Evolutionary conservation across 2,113 vertebrate species (phyloP), one percentile per base, ranked within the genome.

Genomic region (Hyaena hyaena): DNA sequence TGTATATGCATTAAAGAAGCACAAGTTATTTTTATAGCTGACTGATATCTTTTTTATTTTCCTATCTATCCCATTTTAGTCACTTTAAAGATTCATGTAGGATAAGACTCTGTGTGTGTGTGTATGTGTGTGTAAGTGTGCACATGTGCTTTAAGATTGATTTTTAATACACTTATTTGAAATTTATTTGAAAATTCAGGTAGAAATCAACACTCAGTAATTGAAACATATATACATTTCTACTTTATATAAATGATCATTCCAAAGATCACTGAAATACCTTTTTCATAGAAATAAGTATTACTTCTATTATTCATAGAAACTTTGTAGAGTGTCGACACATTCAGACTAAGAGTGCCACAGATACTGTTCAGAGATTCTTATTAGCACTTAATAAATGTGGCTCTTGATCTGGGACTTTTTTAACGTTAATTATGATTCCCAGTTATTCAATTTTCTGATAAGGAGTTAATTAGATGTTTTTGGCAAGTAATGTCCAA

Each of bases 1-100:
- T 23, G 6, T 23, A 23, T 24, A 87, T 61, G 9, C 50, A 84
- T 82, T 39, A 33, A 94, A 95, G n/a, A 95, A 88, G 73, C 10
- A 74, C 43, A 94, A 33, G 63, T 92, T 81, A 89, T 48, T 74
- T 96, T 88, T 76, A 85, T 48, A 91, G 69, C 17, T 43, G 15
- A 39, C 26, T 63, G 48, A 84, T 48, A 88, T 58, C 21, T 81
- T 82, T 91, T 58, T 88, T 15, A 66, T 53, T 85, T 74, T 90
- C 55, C 48, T 68, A 92, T 21, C 48, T 68, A 92, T 21, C 5
- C 28, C 8, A 55, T 93, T 86, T 95, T 87, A 0, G 85, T 85
- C 65, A 86, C 68, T 83, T 85, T 82, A 66, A 28, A 93, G 66
- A 93, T 88, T 88, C 2, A 23, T 61, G 6, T 79, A 93, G 26